These are phyloP conservation scores for Drosophila dunni DNA, from an alignment of 1,140 invertebrate species.

Conservation along the genomic window DNA sequence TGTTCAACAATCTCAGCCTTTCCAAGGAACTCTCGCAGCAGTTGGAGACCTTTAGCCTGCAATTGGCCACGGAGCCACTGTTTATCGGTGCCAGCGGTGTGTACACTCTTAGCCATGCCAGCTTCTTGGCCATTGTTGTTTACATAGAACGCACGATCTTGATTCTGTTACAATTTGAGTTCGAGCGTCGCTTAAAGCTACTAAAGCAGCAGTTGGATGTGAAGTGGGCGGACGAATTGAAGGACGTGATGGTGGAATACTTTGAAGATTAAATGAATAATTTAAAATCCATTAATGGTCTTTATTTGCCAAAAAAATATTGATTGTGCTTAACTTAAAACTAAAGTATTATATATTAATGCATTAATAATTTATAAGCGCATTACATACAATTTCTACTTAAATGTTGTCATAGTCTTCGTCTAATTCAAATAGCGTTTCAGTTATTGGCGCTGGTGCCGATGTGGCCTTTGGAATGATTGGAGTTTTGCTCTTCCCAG, in stretches of 20 bases:
- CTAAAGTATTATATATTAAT: conserved; percentile 63
- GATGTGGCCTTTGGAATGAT: conserved; percentile 68
- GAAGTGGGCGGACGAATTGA: conserved; percentile 13
- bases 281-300: conserved; percentile 58
- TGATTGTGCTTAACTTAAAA: conserved; percentile 53
- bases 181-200: conserved; percentile 21
- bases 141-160: conserved; percentile 27
- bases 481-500: conserved; percentile 71
- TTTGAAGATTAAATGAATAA: background rate
- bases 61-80: conserved; percentile 11
- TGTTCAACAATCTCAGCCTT: conserved; percentile 13
- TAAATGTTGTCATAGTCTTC: conserved; percentile 85
- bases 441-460: conserved; percentile 60
- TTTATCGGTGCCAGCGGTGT: conserved; percentile 9
- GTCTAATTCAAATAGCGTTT: conserved; percentile 81
- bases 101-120: conserved; percentile 14
- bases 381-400: conserved; percentile 65
- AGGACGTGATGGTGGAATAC: conserved; percentile 20
- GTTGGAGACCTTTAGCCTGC: conserved; percentile 17
- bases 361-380: conserved; percentile 77
- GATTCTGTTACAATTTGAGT: conserved; percentile 26
- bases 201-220: conserved; percentile 13
- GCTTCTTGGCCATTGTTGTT: conserved; percentile 14
- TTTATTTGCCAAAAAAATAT: conserved; percentile 72
- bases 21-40: conserved; percentile 4